Evolutionary conservation across 1,140 invertebrate species (phyloP).

Genomic region (Drosophila bocki): DNA sequence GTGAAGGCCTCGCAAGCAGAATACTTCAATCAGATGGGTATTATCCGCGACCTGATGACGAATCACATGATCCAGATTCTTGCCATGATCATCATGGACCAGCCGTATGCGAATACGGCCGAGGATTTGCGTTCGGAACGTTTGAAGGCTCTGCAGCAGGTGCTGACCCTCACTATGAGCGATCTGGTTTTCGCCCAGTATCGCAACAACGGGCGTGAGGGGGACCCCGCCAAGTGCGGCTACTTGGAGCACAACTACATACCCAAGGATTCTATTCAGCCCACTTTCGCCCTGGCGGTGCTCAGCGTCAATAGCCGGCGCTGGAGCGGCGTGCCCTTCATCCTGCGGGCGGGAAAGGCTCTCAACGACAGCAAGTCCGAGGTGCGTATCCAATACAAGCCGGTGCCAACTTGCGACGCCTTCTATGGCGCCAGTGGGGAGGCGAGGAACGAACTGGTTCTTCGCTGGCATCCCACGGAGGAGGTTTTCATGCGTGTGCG

Average conservation of each 20-base stretch:
- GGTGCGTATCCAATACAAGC: slow-evolving; percentile 66
- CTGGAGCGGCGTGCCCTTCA: slow-evolving; percentile 68
- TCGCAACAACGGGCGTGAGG: slow-evolving; percentile 57
- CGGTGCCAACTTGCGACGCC: slow-evolving; percentile 31
- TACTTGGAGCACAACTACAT: slow-evolving; percentile 64
- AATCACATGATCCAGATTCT: slow-evolving; percentile 70
- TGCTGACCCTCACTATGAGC: slow-evolving; percentile 41
- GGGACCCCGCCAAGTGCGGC: slow-evolving; percentile 56
- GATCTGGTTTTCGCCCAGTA: slow-evolving; percentile 66
- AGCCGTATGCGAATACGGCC: slow-evolving; percentile 49
- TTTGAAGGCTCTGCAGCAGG: slow-evolving; percentile 47
- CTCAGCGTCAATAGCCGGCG: slow-evolving; percentile 50
- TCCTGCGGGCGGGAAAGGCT: slow-evolving; percentile 62
- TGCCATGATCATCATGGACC: slow-evolving; percentile 60
- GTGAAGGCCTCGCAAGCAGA: slow-evolving; percentile 37
- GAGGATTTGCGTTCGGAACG: slow-evolving; percentile 62
- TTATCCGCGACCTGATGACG: slow-evolving; percentile 66
- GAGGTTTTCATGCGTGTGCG: slow-evolving; percentile 68
- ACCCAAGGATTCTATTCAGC: slow-evolving; percentile 62
- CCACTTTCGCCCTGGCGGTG: slow-evolving; percentile 61
- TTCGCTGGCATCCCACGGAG: slow-evolving; percentile 50
- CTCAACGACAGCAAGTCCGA: slow-evolving; percentile 65
- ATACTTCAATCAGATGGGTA: slow-evolving; percentile 64
- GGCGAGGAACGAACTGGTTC: slow-evolving; percentile 59
- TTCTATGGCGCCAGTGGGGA: background rate